Conservation (phyloP, 1,140 invertebrate genomes). For the Drosophila pectinifera region DNA sequence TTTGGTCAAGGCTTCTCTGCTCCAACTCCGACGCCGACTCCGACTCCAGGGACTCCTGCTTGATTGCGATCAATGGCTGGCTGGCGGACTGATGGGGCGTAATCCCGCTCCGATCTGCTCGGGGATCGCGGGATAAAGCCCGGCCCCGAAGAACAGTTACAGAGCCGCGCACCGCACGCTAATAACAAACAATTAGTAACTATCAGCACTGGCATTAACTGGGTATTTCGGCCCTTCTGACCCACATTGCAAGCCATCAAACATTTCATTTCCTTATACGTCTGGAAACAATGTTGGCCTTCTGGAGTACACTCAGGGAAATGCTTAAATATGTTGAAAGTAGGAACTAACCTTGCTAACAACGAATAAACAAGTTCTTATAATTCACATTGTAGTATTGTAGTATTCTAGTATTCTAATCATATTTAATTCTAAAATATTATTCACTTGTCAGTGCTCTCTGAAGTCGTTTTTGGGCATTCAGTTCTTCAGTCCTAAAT, state of each 20-base stretch:
- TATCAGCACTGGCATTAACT: constrained; percentile 68
- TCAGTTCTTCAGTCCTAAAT: neutral
- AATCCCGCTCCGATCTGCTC: constrained; percentile 25
- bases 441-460: neutral
- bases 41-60: neutral
- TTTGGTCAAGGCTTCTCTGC: constrained; percentile 13
- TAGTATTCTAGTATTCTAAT: too few relatives aligned
- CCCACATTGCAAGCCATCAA: constrained; percentile 49
- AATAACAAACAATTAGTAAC: constrained; percentile 82
- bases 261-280: constrained; percentile 46
- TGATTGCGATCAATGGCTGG: constrained; percentile 49
- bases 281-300: constrained; percentile 18
- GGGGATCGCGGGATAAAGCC: neutral
- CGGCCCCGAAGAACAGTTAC: constrained; percentile 56
- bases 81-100: constrained; percentile 8
- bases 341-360: too few relatives aligned
- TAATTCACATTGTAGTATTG: too few relatives aligned
- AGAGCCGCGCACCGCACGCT: constrained; percentile 47
- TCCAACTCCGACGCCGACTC: neutral
- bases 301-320: neutral
- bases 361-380: too few relatives aligned
- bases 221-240: constrained; percentile 27
- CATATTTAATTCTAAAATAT: neutral
- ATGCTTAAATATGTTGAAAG: neutral
- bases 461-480: neutral